A percentile compares a stretch with the other conserved stretches of the same genome.
phyloP scores from a whole-genome alignment of 1,140 invertebrate genomes.

The Trichonephila clavipes region DNA sequence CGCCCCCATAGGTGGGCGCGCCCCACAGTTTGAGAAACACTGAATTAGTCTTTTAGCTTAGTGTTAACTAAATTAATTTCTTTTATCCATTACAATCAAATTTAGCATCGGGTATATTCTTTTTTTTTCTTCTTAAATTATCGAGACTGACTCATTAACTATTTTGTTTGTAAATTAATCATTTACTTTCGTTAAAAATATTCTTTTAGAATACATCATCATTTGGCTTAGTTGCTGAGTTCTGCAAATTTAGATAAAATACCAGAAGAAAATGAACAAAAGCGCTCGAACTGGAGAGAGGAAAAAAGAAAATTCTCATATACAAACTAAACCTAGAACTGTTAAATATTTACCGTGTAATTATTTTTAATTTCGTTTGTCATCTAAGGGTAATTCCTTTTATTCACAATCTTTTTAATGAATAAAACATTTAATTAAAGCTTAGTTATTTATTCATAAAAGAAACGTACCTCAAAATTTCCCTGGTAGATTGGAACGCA shows the following conservation, averaged over 20 bases:
- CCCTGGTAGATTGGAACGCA: background rate
- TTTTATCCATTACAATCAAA: too few species aligned
- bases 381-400: conserved; percentile 51
- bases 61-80: too few species aligned
- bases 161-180: background rate
- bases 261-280: background rate
- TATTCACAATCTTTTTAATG: conserved; percentile 54
- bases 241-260: conserved; percentile 12
- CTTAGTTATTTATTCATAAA: conserved; percentile 59
- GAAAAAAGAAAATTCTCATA: background rate
- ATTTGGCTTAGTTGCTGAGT: background rate
- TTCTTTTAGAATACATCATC: background rate
- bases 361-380: conserved; percentile 64
- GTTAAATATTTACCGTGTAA: conserved; percentile 56
- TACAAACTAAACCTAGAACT: background rate
- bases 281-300: background rate
- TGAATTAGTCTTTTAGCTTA: too few species aligned
- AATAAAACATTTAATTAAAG: conserved; percentile 64
- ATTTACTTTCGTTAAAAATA: background rate
- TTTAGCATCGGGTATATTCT: background rate
- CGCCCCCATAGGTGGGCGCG: too few species aligned
- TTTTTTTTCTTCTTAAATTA: too few species aligned
- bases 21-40: too few species aligned
- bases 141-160: background rate
- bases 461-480: conserved; percentile 46